Evolutionary conservation across 2,888 invertebrate genomes (phyloP), one percentile per base, ranked within the genome.

Genomic region (Lepidocyrtinus sp.): DNA sequence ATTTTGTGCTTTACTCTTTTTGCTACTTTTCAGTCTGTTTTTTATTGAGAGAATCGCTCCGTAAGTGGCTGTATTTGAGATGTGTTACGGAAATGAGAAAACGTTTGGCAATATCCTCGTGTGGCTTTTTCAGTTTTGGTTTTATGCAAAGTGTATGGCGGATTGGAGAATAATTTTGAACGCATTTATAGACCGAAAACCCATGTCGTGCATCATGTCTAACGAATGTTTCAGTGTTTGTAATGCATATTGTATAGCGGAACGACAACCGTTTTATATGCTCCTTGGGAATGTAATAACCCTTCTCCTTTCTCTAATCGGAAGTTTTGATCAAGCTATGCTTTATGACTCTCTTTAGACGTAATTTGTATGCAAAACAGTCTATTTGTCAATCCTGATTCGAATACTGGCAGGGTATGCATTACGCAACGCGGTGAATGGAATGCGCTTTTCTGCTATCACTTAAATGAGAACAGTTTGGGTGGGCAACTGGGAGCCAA

Each of bases 31-130:
- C 36, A 36, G n/a, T n/a, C 12, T 36, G 36, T 36, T 36, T 36
- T 36, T 36, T 36, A 5, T 36, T 36, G 12, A 36, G 12, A 36
- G 12, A 36, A 9, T 36, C 12, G 36, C 36, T 12, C 12, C 36
- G 36, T 12, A 78, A 78, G 68, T 78, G 73, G 78, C 72, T 78
- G 68, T 78, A 73, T 78, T 67, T 50, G 26, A 27, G 25, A 24
- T 27, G 61, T 59, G 45, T 26, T 71, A 73, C 78, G 78, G 73
- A 78, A 78, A 73, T 77, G 71, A 77, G 50, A 72, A 5, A 36
- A 36, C 12, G 61, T 77, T 69, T 78, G 71, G 77, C 36, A 36
- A 77, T 77, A 67, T 72, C 67, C 77, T 67, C 67, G 61, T 68
- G 67, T 68, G 67, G 68, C 78, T 72, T 65, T n/a, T 71, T 22